phyloP scores from a whole-genome alignment of 1,140 invertebrate genomes.

The Anastrepha ludens region DNA sequence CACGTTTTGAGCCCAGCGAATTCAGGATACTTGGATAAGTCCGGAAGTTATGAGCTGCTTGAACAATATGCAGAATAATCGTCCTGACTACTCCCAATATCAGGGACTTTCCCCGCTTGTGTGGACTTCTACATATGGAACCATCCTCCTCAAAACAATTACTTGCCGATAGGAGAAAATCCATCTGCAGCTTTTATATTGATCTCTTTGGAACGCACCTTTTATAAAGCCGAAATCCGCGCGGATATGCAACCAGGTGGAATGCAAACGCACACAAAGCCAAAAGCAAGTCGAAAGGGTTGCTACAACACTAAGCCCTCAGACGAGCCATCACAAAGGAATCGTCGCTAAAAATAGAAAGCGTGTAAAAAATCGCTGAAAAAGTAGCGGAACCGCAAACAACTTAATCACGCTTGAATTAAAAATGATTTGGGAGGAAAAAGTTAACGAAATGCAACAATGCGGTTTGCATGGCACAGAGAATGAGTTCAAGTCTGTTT shows the following conservation, averaged over 20 bases:
- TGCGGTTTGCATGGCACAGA: not conserved
- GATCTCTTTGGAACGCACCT: too few relatives aligned
- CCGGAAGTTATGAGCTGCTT: too few relatives aligned
- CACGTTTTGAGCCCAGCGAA: too few relatives aligned
- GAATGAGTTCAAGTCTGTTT: not conserved
- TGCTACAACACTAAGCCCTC: not conserved
- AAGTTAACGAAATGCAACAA: not conserved
- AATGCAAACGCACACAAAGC: not conserved
- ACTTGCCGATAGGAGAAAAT: too few relatives aligned
- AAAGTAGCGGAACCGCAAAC: not conserved
- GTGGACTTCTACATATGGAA: too few relatives aligned
- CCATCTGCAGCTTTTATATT: too few relatives aligned
- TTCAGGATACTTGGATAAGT: too few relatives aligned
- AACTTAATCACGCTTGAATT: not conserved
- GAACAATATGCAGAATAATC: too few relatives aligned
- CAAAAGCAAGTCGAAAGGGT: not conserved
- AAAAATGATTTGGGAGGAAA: not conserved
- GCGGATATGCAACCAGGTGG: not conserved
- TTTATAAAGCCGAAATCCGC: not conserved
- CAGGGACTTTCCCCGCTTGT: too few relatives aligned
- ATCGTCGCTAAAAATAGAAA: slow-evolving; percentile 15
- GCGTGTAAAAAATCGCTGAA: not conserved
- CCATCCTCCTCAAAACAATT: too few relatives aligned
- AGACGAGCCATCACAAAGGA: not conserved
- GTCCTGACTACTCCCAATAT: too few relatives aligned